Conservation (phyloP, 2,797 vertebrate species). For the Garrulus glandarius region DNA sequence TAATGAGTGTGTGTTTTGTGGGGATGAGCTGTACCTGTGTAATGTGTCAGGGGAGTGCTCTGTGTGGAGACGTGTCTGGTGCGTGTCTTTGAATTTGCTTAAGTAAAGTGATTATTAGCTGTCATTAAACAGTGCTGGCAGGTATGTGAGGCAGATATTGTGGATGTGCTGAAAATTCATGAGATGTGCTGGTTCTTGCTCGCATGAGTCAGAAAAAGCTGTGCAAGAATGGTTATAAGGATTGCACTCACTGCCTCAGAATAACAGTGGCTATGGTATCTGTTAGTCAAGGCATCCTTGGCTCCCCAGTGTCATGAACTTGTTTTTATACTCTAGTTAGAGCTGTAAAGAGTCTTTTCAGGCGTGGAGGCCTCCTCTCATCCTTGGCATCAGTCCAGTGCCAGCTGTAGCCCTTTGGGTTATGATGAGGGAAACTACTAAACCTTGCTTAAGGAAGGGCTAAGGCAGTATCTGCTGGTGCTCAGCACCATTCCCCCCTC, state of each 20-base stretch:
- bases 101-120: background rate
- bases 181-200: background rate
- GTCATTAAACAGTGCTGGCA: slow-evolving; percentile 11
- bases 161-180: slow-evolving; percentile 8
- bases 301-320: background rate
- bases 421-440: background rate
- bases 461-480: background rate
- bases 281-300: background rate
- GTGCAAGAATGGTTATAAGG: background rate
- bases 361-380: background rate
- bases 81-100: background rate
- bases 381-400: background rate
- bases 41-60: background rate
- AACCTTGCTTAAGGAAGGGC: background rate
- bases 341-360: background rate
- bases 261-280: fast-evolving
- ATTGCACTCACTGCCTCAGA: background rate
- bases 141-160: background rate
- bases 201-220: background rate
- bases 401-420: background rate
- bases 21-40: background rate
- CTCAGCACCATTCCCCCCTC: background rate
- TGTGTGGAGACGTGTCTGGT: background rate
- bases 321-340: background rate
- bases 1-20: background rate